Conservation (phyloP, 2,888 invertebrate species). For the Sinohyriopsis cumingii region DNA sequence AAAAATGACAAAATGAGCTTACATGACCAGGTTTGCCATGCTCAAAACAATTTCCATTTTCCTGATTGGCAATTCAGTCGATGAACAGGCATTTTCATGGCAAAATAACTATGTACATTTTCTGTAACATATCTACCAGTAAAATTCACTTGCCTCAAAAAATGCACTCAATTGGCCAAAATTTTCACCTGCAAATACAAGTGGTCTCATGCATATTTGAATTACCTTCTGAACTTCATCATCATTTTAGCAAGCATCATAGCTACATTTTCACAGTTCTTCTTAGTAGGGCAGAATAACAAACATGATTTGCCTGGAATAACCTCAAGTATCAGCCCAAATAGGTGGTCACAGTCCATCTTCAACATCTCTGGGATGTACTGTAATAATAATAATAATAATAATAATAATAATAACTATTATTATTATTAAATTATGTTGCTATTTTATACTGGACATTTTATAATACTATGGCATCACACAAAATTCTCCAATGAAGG, state of each 20-base stretch:
- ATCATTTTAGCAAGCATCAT: conserved; percentile 81
- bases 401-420: not conserved
- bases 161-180: not conserved
- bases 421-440: no score
- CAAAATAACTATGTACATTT: no score
- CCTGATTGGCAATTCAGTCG: no score
- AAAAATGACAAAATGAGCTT: no score
- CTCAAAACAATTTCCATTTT: no score
- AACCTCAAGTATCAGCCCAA: conserved; percentile 86
- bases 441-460: no score
- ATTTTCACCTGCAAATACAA: not conserved
- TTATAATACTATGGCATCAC: no score
- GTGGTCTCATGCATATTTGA: not conserved
- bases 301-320: conserved; percentile 86
- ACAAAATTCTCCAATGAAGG: no score
- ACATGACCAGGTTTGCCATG: no score
- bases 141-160: no score
- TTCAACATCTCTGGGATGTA: conserved; percentile 60
- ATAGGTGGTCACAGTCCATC: conserved; percentile 85
- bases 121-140: no score
- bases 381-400: conserved; percentile 42
- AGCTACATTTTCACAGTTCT: conserved; percentile 93
- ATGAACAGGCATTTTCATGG: no score
- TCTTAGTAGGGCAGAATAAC: conserved; percentile 93
- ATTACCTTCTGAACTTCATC: conserved; percentile 69